Base-by-base conservation (phyloP, 2,888 invertebrate species). In the Cerastoderma edule region DNA sequence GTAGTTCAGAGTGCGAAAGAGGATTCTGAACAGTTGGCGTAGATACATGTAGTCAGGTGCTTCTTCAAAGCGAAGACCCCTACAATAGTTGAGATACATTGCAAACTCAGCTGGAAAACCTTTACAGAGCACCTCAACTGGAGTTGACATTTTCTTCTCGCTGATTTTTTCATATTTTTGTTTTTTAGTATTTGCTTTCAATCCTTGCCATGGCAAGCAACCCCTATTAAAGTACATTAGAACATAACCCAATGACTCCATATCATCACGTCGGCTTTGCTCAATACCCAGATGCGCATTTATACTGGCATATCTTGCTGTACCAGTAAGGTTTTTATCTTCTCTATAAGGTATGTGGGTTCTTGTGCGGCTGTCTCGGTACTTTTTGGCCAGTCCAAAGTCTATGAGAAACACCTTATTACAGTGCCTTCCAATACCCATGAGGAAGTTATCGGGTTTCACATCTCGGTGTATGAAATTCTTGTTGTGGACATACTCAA, bases 21-120 rank as follows among this genome's bases (percentile, higher is more conserved):
- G 95, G 93, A 99, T 99, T 93, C 99, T 97, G 95, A 97, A 98
- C 93, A 98, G 94, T 94, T 99, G 99, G 93, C 99, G 96, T 91
- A 99, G 96, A 95, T 99, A 99, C 98, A 99, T 99, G 94, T 99
- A 99, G 94, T 99, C 99, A 27, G 99, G 99, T 79, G 97, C 96
- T 93, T 99, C 99, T 93, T 99, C 99, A 94, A 99, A 99, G 89
- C 98, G 96, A 91, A 99, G 95, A 74, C 98, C 99, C 93, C 99
- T 96, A 94, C 98, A 98, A 94, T 99, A 99, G 95, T 99, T 99
- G 94, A 99, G 95, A 95, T 99, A 99, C 99, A 99, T 99, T 86
- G 99, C 96, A 94, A 99, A 99, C 94, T 99, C 99, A 74, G 99
- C 98, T 88, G 99, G 99, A 94, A 97, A 99, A 88, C 99, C 98